These are phyloP conservation scores for Eristalis intricaria DNA, from an alignment of 2,888 invertebrate species.

Conservation along the genomic window DNA sequence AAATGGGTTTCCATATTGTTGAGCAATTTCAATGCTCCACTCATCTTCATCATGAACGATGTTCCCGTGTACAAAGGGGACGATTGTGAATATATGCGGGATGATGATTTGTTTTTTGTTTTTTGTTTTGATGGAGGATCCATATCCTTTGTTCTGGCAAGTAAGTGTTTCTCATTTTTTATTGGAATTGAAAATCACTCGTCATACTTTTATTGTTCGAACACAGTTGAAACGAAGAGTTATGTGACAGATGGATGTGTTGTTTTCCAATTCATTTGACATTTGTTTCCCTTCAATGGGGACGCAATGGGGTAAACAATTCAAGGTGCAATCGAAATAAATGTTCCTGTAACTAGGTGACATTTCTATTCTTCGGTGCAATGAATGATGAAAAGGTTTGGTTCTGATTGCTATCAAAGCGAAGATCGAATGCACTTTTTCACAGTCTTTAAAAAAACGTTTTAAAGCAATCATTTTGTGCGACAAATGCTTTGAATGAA, in stretches of 20 bases:
- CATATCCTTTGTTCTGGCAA: neutral
- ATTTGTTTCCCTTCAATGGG: neutral
- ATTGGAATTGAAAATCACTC: constrained; percentile 23
- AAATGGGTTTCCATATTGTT: constrained; percentile 47
- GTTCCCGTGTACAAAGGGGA: neutral
- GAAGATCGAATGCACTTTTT: too few species aligned
- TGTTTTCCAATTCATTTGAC: neutral
- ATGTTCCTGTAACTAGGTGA: neutral
- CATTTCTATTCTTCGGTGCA: neutral
- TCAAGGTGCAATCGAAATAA: neutral
- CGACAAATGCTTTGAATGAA: too few species aligned
- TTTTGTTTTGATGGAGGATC: neutral
- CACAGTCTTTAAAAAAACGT: too few species aligned
- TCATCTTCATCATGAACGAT: constrained; percentile 48
- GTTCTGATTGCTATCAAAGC: too few species aligned
- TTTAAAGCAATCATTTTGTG: too few species aligned
- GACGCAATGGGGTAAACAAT: neutral
- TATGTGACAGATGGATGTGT: constrained; percentile 12
- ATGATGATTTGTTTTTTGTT: constrained; percentile 13
- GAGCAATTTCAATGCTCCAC: constrained; percentile 56
- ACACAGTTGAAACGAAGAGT: constrained; percentile 1
- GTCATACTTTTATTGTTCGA: constrained; percentile 1
- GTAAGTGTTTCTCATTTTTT: constrained; percentile 6
- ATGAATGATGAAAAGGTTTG: too few species aligned
- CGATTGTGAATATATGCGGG: neutral